These are phyloP conservation scores for Calidris pygmaea DNA, from an alignment of 2,113 vertebrate genomes.

Conservation along the genomic window DNA sequence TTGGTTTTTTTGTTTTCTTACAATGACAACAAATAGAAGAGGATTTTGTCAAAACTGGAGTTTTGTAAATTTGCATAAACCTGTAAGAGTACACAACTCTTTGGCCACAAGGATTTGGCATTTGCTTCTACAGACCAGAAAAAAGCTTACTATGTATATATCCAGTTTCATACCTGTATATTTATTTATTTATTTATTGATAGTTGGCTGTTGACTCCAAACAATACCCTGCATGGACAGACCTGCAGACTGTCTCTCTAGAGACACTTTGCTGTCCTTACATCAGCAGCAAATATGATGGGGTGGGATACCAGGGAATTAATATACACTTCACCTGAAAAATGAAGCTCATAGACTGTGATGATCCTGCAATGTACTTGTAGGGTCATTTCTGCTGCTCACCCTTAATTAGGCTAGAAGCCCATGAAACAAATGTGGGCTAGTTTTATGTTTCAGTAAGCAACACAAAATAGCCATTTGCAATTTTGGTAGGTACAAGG, in stretches of 20 bases:
- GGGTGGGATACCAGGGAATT: background rate
- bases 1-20: background rate
- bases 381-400: background rate
- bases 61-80: background rate
- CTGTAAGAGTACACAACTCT: background rate
- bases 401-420: background rate
- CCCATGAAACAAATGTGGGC: background rate
- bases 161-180: background rate
- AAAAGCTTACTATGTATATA: background rate
- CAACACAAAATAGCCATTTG: background rate
- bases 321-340: background rate
- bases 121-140: background rate
- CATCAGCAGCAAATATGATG: background rate
- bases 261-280: background rate
- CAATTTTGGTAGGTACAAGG: background rate
- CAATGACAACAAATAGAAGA: background rate
- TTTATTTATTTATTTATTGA: background rate
- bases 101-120: background rate
- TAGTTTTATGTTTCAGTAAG: background rate
- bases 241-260: background rate
- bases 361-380: fast-evolving
- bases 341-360: background rate
- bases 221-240: fast-evolving
- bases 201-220: background rate
- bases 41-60: background rate